Base-by-base conservation (phyloP, 2,888 invertebrate genomes). In the Trissoscelio sp. region DNA sequence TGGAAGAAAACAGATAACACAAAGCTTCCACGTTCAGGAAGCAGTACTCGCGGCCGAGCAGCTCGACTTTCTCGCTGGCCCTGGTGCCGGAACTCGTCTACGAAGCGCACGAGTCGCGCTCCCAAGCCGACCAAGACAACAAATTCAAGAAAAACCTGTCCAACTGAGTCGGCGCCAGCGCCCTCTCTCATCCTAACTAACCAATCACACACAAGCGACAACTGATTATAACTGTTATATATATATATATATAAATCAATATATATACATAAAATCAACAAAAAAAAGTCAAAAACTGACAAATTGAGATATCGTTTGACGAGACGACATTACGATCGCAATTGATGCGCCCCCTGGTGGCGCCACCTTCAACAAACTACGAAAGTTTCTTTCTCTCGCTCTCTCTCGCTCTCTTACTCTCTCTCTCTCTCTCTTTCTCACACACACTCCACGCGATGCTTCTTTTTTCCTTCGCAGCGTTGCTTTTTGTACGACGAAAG, bases 1-100 rank as follows among this genome's bases (percentile, higher is more conserved):
- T 96, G 94, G 94, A 95, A 88, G 95, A 95, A 91, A 94, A 94
- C 93, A 95, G 95, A 94, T 94, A 93, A 92, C 91, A 91, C 87
- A 88, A 91, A 87, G 89, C 82, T 37, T 85, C 85, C 55, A 79
- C 83, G 79, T 86, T 87, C 75, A 88, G 88, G 80, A 88, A 88
- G 79, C 88, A 89, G 72, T 87, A 89, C 70, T 82, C 88, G 79
- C 86, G 89, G 82, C 89, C 88, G 78, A 83, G 88, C 83, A 86
- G 85, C 84, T 85, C 88, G 57, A 86, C 87, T 53, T 88, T 88
- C 77, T 86, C 88, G 81, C 86, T 91, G 83, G 91, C 91, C 53
- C 85, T 91, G 77, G 91, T 91, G 83, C 91, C 91, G 69, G 91
- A 91, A 83, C 88, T 91, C 83, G 87, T 89, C 77, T 89, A 88